These are phyloP conservation scores for Argyra leucocephala DNA, from an alignment of 2,888 invertebrate species.

Conservation along the genomic window DNA sequence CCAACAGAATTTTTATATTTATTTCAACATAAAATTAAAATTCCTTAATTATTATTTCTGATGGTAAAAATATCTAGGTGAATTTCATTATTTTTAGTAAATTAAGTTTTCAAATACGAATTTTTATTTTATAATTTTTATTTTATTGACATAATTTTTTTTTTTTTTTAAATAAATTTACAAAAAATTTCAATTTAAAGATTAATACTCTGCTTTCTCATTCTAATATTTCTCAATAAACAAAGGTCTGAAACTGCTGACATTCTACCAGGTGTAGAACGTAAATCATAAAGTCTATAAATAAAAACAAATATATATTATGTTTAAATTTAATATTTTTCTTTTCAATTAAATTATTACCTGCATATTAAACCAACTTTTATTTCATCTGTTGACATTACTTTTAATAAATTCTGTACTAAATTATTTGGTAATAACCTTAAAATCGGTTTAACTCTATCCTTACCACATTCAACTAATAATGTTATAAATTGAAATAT, in stretches of 20 bases:
- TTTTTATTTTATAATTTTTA: too few relatives aligned
- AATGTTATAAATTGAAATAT: conserved; percentile 67
- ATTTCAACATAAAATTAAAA: too few relatives aligned
- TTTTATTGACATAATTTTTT: too few relatives aligned
- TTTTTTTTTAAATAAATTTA: too few relatives aligned
- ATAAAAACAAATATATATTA: not conserved
- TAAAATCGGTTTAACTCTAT: conserved; percentile 59
- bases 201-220: conserved; percentile 42
- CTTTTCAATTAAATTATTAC: conserved; percentile 22
- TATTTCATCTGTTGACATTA: conserved; percentile 39
- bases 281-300: conserved; percentile 59
- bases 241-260: conserved; percentile 81
- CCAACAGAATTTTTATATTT: too few relatives aligned
- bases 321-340: conserved; percentile 7
- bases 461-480: conserved; percentile 66
- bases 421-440: conserved; percentile 66
- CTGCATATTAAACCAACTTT: conserved; percentile 40
- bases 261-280: conserved; percentile 64
- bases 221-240: conserved; percentile 69
- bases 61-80: too few relatives aligned
- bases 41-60: too few relatives aligned
- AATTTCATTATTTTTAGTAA: too few relatives aligned
- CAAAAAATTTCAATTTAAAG: conserved; percentile 26
- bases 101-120: too few relatives aligned
- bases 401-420: conserved; percentile 70